These are phyloP conservation scores for Nephotettix cincticeps DNA, from an alignment of 1,140 invertebrate species.

Conservation along the genomic window DNA sequence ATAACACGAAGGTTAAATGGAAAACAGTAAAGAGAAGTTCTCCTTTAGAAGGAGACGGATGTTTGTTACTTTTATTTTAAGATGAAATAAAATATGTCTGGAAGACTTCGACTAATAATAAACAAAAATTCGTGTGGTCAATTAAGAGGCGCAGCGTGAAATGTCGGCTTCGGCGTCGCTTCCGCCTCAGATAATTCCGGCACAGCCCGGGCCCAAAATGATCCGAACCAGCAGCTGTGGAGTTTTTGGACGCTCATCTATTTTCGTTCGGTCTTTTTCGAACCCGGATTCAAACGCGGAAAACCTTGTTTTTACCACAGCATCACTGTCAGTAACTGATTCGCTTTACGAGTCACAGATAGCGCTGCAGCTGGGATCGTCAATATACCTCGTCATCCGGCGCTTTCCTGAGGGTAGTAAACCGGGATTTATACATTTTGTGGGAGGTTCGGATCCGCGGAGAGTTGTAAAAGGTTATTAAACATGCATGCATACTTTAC, in stretches of 20 bases:
- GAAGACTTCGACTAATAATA: too few species aligned
- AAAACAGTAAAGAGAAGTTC: too few species aligned
- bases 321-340: not conserved
- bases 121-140: too few species aligned
- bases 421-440: conserved; percentile 13
- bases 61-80: too few species aligned
- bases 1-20: too few species aligned
- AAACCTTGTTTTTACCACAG: not conserved
- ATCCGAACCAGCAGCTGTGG: too few species aligned
- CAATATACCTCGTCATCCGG: not conserved
- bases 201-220: too few species aligned
- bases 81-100: too few species aligned
- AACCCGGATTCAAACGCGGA: not conserved
- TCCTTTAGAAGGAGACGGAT: too few species aligned
- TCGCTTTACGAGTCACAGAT: not conserved
- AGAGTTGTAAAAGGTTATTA: not conserved
- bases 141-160: too few species aligned
- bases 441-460: not conserved
- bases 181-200: too few species aligned
- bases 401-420: not conserved
- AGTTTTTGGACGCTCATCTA: not conserved
- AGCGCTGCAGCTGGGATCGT: not conserved
- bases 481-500: not conserved
- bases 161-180: too few species aligned
- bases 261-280: not conserved